These are phyloP conservation scores for Orussus abietinus DNA, from an alignment of 1,140 invertebrate species.

Conservation along the genomic window DNA sequence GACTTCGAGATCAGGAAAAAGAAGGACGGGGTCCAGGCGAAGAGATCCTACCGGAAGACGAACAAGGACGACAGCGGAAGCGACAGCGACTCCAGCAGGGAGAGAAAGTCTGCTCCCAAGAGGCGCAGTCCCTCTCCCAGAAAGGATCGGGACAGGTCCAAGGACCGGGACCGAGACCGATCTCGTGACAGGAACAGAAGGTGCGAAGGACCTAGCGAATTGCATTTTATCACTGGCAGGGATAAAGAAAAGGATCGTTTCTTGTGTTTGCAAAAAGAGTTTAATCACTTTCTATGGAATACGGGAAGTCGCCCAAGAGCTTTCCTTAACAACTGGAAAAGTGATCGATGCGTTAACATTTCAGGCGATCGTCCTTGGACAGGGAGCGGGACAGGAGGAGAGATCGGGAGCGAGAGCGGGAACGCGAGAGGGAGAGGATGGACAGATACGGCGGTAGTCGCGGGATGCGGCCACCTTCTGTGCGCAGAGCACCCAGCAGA, in stretches of 20 bases:
- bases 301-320: no score
- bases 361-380: slow-evolving; percentile 41
- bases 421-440: slow-evolving; percentile 47
- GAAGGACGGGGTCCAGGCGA: slow-evolving; percentile 75
- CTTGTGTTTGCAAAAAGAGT: no score
- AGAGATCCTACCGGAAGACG: slow-evolving; percentile 78
- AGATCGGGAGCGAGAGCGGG: slow-evolving; percentile 47
- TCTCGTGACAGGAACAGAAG: slow-evolving; percentile 33
- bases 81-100: slow-evolving; percentile 53
- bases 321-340: no score
- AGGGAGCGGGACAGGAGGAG: slow-evolving; percentile 45
- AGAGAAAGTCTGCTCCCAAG: slow-evolving; percentile 42
- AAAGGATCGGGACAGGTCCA: slow-evolving; percentile 42
- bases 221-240: background rate
- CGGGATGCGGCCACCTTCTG: slow-evolving; percentile 48
- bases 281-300: no score
- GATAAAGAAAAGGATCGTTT: no score
- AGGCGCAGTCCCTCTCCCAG: slow-evolving; percentile 40
- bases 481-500: slow-evolving; percentile 48
- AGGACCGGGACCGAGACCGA: slow-evolving; percentile 41
- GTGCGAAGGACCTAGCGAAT: slow-evolving; percentile 18
- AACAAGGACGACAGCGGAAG: slow-evolving; percentile 72
- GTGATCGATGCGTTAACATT: slow-evolving; percentile 5
- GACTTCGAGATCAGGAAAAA: slow-evolving; percentile 72
- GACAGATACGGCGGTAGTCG: slow-evolving; percentile 51